Evolutionary conservation across 2,888 invertebrate species (phyloP).

Genomic region (Epistrophella euchroma): DNA sequence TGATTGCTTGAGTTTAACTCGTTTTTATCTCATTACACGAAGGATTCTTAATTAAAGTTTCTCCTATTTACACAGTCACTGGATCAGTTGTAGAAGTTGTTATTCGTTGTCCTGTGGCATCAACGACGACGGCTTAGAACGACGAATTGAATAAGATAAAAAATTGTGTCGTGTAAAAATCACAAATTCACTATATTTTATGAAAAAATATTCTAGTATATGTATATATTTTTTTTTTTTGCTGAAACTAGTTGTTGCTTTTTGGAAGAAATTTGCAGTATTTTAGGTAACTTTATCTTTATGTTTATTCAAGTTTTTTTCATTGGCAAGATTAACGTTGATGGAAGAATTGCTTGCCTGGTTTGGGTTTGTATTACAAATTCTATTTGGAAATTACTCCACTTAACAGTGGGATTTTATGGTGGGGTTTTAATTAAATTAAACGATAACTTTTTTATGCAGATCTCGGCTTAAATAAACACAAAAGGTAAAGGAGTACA

Average conservation of each 20-base stretch:
- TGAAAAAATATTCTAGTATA: too few species aligned
- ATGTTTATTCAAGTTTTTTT: background rate
- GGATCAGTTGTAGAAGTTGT: background rate
- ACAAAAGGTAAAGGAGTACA: slow-evolving; percentile 8
- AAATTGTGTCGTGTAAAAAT: slow-evolving; percentile 1
- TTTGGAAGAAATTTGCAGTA: slow-evolving; percentile 13
- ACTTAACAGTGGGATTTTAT: slow-evolving; percentile 25
- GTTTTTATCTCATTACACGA: slow-evolving; percentile 38
- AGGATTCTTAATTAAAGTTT: slow-evolving; percentile 69
- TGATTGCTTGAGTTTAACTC: slow-evolving; percentile 53
- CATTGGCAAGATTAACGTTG: background rate
- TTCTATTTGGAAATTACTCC: slow-evolving; percentile 9
- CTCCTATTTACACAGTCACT: slow-evolving; percentile 24
- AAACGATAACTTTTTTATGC: slow-evolving; percentile 13
- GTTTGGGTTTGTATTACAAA: slow-evolving; percentile 4
- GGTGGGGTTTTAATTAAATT: slow-evolving; percentile 46
- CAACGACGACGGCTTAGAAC: slow-evolving; percentile 25
- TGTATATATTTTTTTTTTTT: background rate
- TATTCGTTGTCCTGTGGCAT: slow-evolving; percentile 16
- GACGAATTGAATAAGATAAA: slow-evolving; percentile 39
- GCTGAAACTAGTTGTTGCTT: slow-evolving; percentile 50
- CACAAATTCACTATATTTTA: slow-evolving; percentile 16
- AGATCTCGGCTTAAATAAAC: slow-evolving; percentile 17
- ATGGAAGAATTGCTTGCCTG: background rate
- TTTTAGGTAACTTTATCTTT: slow-evolving; percentile 6